These are phyloP conservation scores for Pogonophryne albipinna DNA, from an alignment of 2,797 vertebrate genomes.

Conservation along the genomic window DNA sequence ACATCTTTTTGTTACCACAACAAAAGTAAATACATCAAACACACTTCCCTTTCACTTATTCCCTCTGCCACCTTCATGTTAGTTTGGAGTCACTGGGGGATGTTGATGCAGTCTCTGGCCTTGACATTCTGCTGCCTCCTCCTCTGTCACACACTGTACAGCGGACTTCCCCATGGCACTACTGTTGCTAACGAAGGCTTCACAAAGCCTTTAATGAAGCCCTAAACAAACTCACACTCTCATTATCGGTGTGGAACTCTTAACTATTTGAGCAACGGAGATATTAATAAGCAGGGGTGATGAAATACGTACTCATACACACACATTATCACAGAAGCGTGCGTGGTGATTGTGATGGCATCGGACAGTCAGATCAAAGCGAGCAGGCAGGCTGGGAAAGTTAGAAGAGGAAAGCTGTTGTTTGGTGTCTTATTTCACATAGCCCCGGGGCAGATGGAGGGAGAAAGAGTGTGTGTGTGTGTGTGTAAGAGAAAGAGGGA, in stretches of 20 bases:
- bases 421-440: constrained; percentile 88
- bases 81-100: constrained; percentile 69
- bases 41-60: constrained; percentile 42
- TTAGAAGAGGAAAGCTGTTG: constrained; percentile 89
- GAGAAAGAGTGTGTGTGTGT: constrained; percentile 52
- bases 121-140: constrained; percentile 62
- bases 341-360: constrained; percentile 81
- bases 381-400: constrained; percentile 86
- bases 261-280: constrained; percentile 64
- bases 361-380: constrained; percentile 87
- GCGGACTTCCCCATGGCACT: constrained; percentile 67
- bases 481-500: constrained; percentile 25
- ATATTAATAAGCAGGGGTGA: constrained; percentile 78
- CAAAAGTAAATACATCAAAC: constrained; percentile 91
- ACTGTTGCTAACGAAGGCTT: constrained; percentile 65
- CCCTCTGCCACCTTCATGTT: constrained; percentile 35
- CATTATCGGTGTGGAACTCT: constrained; percentile 67
- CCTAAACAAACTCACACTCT: constrained; percentile 72
- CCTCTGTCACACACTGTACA: constrained; percentile 38
- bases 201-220: constrained; percentile 72
- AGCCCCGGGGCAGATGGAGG: constrained; percentile 83
- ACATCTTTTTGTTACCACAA: constrained; percentile 88
- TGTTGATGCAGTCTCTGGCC: constrained; percentile 50
- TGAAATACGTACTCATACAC: constrained; percentile 64
- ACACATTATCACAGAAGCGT: constrained; percentile 55